Conservation (phyloP, 2,113 vertebrate genomes). For the Bos taurus region ARS-UCD2.0 NC_037348.1:68036001-68036500, state of each 20-base stretch:
- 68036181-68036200: neutral
- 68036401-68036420: neutral
- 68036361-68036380: neutral
- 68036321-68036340: neutral
- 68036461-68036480: neutral
- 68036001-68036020: too few relatives aligned
- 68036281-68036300: neutral
- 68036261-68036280: neutral
- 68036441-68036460: neutral
- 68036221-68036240: neutral
- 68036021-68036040: too few relatives aligned
- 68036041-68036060: too few relatives aligned
- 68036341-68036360: neutral
- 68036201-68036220: neutral
- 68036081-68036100: accelerated
- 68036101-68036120: too few relatives aligned
- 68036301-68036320: neutral
- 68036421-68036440: neutral
- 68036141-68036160: too few relatives aligned
- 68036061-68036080: too few relatives aligned
- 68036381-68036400: neutral
- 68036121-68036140: too few relatives aligned
- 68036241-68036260: neutral
- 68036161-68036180: neutral
- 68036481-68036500: neutral